Base-by-base conservation (phyloP, 2,797 vertebrate genomes). In the Ammospiza maritima region DNA sequence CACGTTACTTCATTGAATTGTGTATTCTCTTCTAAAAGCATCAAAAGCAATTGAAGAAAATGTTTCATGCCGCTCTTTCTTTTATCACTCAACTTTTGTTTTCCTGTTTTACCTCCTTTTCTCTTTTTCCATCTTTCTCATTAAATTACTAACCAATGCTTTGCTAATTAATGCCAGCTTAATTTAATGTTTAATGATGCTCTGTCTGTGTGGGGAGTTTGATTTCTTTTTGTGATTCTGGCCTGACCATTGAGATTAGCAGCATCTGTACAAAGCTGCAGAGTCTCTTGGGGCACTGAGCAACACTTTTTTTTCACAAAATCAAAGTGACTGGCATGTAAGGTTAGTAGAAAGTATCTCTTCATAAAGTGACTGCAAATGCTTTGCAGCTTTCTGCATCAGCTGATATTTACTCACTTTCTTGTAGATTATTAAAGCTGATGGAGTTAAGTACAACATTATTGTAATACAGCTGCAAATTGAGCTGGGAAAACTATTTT, bases 201-300 rank as follows among this genome's bases (percentile, higher is more conserved):
- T 83, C 25, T 75, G 78, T 75, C 73, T 80, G 34, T 60, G 66
- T 66, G 81, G 53, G 50, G 60, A 12, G 13, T 94, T 96, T 62
- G 88, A 81, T 95, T 96, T 94, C 58, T 89, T 90, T 87, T 77
- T 91, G 87, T 75, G 73, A 88, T 85, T 90, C 76, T 92, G 58
- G 51, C 73, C 76, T 78, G 66, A 64, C 72, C 57, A 79, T 19
- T 88, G 83, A 93, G 82, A 89, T 85, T 74, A 90, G 84, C 93
- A 86, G 82, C 75, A 60, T 95, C 93, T 95, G 80, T 87, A 97
- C 92, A 96, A 96, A 95, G 93, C 97, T 97, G 92, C 73, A 77
- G 88, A 96, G 88, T 97, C 94, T 94, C 96, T 96, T 96, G 94
- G 84, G 87, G 88, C 79, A 81, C 84, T 67, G 70, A 89, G 88